Base-by-base conservation (phyloP, 1,140 invertebrate genomes). In the Drosophila kohkoa region DNA sequence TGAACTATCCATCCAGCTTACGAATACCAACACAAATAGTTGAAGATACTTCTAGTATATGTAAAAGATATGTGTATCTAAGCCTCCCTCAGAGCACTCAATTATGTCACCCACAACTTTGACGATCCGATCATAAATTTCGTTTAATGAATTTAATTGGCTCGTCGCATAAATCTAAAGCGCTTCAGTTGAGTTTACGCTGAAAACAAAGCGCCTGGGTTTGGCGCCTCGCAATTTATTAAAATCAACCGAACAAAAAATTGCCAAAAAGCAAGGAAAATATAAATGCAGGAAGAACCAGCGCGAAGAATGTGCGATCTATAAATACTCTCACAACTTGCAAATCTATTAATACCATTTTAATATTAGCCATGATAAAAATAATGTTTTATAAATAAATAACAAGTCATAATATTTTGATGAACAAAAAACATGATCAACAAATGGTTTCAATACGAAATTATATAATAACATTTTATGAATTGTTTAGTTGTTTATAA, bases 91-190 rank as follows among this genome's bases (percentile, higher is more conserved):
- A 8, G 13, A 25, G 65, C 75, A 59, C 54, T 77, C 69, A 81
- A 85, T 85, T 89, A 89, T 89, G 85, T 89, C 85, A 89, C 86
- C 86, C 86, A 51, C 66, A 68, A 79, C 77, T 71, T 77, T 75
- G 54, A 46, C 51, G 75, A 69, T 70, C 45, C 30, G 71, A 68
- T 54, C 85, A 88, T 89, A 88, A 88, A 89, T 89, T 77, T 79
- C 69, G 68, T 90, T 85, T 75, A 90, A 86, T 85, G 78, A 89
- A 85, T 89, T 90, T 86, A 89, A 89, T 89, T 89, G 85, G 75
- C 85, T 79, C 55, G 41, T 25, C 75, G 64, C 81, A 89, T 90
- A 89, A 89, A 89, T 89, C 85, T 89, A 81, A 89, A 90, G 81
- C 86, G 85, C 81, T 65, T 89, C 81, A 85, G 85, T 89, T 89